Conservation (phyloP, 1,140 invertebrate genomes). For the Streblospio benedicti region DNA sequence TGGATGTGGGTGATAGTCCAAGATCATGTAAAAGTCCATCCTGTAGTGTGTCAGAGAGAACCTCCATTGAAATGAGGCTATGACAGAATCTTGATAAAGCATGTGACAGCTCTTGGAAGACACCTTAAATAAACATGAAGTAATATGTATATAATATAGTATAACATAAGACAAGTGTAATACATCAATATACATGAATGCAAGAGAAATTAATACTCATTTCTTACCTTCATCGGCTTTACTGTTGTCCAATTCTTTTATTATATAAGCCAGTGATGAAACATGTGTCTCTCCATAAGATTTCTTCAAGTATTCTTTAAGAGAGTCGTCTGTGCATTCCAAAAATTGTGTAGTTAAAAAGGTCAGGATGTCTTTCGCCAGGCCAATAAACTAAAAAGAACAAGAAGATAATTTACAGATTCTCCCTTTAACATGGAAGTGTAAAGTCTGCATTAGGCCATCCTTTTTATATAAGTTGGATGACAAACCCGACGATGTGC, state of each 20-base stretch:
- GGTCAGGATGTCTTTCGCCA: conserved; percentile 70
- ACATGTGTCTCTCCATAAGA: not conserved
- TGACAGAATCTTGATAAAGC: conserved; percentile 66
- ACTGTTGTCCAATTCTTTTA: conserved; percentile 11
- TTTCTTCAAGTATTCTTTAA: conserved; percentile 30
- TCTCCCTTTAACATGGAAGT: not conserved
- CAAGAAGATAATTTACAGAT: conserved; percentile 9
- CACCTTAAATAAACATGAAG: too few species aligned
- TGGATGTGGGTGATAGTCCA: conserved; percentile 64
- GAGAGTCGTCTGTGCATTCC: conserved; percentile 45
- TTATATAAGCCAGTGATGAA: conserved; percentile 1
- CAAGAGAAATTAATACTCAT: too few species aligned
- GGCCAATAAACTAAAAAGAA: conserved; percentile 61
- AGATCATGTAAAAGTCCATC: conserved; percentile 65
- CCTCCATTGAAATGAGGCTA: conserved; percentile 66
- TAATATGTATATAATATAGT: too few species aligned
- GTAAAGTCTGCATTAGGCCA: too few species aligned
- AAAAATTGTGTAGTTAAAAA: conserved; percentile 63
- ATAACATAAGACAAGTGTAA: too few species aligned
- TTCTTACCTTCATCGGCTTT: too few species aligned
- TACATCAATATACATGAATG: too few species aligned
- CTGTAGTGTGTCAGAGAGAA: conserved; percentile 56
- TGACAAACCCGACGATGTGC: too few species aligned
- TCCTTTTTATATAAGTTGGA: too few species aligned
- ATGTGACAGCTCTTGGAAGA: conserved; percentile 33